Base-by-base conservation (phyloP, 2,888 invertebrate genomes). In the Chrysina gloriosa region DNA sequence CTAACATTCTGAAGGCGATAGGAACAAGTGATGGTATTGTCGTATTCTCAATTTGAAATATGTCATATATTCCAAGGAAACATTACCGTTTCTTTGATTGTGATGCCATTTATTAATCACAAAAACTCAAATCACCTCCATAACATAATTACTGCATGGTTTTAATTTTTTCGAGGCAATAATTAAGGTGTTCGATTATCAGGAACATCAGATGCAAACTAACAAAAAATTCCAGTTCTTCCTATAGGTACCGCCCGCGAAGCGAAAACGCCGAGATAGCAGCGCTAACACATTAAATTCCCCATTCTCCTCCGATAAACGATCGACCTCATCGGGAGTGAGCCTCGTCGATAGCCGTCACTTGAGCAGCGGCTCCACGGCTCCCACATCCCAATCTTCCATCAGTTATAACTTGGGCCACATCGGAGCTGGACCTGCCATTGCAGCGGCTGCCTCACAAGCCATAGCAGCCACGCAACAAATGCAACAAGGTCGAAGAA, bases 391-490 rank as follows among this genome's bases (percentile, higher is more conserved):
- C 1, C 77, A 86, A 70, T 84, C 86, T 0, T 84, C 86, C 14
- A 85, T 83, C 85, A 9, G 89, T 29, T 93, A 93, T 76, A 88
- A 88, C 75, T 84, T 95, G 56, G 93, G 94, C 9, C 94, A 95
- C 75, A 89, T 92, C 76, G 92, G 93, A n/a, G 94, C 94, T 0
- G 94, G 91, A 65, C 93, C 92, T 77, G 95, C 96, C 0, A 95
- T 97, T 65, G 96, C 95, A 0, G 95, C 94, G 0, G 97, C 97
- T 0, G 97, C 97, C 0, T 96, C 96, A 19, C 96, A 97, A 81
- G 97, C 97, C 0, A 97, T 98, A 70, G 96, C 95, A 3, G 96
- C 96, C 0, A 97, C 98, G 1, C 97, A 97, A 78, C 94, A 94
- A 89, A 95, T 97, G 94, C 94, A 94, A 78, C 96, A 96, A 77